These are phyloP conservation scores for Acrocera orbiculus DNA, from an alignment of 2,888 invertebrate genomes.

Conservation along the genomic window DNA sequence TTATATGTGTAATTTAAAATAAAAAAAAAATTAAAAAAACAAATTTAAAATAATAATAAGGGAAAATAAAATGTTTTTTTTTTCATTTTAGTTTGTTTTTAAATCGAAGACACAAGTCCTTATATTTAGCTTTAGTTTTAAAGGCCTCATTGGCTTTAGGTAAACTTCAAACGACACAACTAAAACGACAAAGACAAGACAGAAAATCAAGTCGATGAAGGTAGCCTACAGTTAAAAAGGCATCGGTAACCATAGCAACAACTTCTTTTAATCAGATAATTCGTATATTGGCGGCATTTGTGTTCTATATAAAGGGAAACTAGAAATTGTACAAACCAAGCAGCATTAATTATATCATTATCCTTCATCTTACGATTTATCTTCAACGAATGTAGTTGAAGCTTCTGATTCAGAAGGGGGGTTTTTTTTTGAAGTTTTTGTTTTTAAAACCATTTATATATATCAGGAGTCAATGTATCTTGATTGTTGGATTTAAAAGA, in stretches of 20 bases:
- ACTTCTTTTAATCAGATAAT: constrained; percentile 12
- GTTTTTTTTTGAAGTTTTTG: too few species aligned
- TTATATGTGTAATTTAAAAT: constrained; percentile 1
- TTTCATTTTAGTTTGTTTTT: too few species aligned
- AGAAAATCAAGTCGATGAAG: constrained; percentile 6
- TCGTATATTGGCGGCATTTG: constrained; percentile 10
- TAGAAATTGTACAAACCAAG: constrained; percentile 15
- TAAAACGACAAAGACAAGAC: too few species aligned
- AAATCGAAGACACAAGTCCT: too few species aligned
- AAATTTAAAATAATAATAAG: not conserved
- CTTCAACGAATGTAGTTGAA: constrained; percentile 10
- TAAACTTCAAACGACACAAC: constrained; percentile 6
- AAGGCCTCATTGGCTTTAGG: constrained; percentile 6
- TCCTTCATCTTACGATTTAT: constrained; percentile 25
- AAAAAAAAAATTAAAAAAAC: constrained; percentile 1
- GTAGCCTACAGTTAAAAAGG: constrained; percentile 4
- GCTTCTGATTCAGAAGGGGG: constrained; percentile 1
- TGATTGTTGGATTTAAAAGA: too few species aligned
- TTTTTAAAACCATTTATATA: too few species aligned
- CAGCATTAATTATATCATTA: constrained; percentile 27
- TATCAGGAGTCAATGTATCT: too few species aligned
- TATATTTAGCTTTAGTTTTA: too few species aligned
- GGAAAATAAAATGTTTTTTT: not conserved
- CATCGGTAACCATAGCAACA: constrained; percentile 6
- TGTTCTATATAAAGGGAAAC: constrained; percentile 14